These are phyloP conservation scores for Amiota mariae DNA, from an alignment of 2,888 invertebrate species.

Conservation along the genomic window DNA sequence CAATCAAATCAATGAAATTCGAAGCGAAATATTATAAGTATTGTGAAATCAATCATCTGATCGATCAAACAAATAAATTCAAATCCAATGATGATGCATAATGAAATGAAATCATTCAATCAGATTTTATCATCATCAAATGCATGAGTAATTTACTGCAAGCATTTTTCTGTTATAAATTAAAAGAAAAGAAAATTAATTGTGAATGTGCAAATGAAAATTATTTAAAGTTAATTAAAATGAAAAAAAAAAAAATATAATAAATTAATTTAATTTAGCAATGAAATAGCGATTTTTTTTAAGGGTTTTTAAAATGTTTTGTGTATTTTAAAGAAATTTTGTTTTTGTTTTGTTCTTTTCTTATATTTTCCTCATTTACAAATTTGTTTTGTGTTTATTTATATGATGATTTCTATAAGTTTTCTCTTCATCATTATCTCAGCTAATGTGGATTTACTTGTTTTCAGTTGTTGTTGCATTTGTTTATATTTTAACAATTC, in stretches of 20 bases:
- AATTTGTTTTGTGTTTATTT: not conserved
- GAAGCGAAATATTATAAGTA: too few relatives aligned
- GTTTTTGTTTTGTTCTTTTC: conserved; percentile 27
- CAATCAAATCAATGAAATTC: too few relatives aligned
- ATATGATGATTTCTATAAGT: not conserved
- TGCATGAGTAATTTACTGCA: too few relatives aligned
- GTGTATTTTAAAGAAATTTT: conserved; percentile 57
- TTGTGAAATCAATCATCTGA: too few relatives aligned
- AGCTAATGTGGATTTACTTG: conserved; percentile 7
- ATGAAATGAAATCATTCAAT: too few relatives aligned
- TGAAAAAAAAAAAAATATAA: not conserved
- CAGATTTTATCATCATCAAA: too few relatives aligned
- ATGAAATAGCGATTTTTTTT: conserved; percentile 39
- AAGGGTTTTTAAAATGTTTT: conserved; percentile 67
- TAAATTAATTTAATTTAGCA: conserved; percentile 10
- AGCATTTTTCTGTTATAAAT: too few relatives aligned
- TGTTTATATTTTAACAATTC: conserved; percentile 33
- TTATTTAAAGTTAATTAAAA: not conserved
- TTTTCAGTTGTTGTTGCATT: conserved; percentile 37
- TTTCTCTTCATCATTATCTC: not conserved
- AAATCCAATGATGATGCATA: too few relatives aligned
- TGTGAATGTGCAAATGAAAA: not conserved
- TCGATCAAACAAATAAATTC: too few relatives aligned
- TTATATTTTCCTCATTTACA: conserved; percentile 8
- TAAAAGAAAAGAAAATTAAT: not conserved